These are phyloP conservation scores for Actenoides lindsayi DNA, from an alignment of 2,113 vertebrate species.

Conservation along the genomic window DNA sequence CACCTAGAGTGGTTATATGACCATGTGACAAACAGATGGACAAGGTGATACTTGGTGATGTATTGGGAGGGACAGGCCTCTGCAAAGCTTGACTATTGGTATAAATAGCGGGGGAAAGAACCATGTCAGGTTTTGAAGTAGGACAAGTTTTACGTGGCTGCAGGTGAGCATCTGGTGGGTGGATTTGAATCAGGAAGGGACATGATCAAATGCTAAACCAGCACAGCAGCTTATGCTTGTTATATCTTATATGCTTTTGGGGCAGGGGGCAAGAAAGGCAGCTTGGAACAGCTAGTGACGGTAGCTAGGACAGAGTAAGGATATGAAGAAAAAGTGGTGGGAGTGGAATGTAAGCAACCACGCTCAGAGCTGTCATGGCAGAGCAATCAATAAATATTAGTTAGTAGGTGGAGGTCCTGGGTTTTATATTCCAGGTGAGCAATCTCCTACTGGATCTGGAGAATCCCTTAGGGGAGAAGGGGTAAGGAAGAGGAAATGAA, in stretches of 20 bases:
- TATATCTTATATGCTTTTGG: rapidly evolving
- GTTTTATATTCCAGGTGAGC: constrained; percentile 14
- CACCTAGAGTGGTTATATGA: not conserved
- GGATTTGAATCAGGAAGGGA: not conserved
- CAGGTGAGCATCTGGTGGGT: not conserved
- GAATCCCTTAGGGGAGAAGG: not conserved
- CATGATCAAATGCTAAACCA: not conserved
- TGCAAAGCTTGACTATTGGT: not conserved
- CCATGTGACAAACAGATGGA: not conserved
- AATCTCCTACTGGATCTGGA: not conserved
- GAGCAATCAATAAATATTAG: not conserved
- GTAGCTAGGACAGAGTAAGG: not conserved
- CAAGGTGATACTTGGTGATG: not conserved
- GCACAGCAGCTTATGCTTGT: not conserved
- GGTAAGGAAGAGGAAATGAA: constrained; percentile 32
- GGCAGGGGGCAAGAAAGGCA: not conserved
- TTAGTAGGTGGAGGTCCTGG: not conserved
- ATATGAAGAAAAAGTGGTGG: not conserved
- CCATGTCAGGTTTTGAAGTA: not conserved
- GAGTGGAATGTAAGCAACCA: not conserved
- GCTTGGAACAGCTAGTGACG: not conserved
- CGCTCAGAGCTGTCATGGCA: not conserved
- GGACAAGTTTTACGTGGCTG: not conserved
- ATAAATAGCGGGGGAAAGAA: not conserved
- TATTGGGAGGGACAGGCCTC: not conserved